phyloP scores from a whole-genome alignment of 2,797 vertebrate genomes.

The Sphaeramia orbicularis region DNA sequence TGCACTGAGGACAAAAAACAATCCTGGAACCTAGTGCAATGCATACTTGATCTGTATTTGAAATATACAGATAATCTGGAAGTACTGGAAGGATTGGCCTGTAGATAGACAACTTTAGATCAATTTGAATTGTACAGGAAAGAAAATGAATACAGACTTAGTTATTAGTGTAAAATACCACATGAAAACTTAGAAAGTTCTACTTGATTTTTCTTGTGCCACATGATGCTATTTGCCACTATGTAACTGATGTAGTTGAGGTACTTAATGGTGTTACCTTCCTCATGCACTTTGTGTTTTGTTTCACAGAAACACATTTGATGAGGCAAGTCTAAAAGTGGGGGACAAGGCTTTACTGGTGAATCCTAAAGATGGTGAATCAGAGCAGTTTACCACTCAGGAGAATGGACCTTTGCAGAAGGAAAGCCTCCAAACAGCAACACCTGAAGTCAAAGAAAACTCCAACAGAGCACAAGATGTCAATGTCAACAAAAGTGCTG shows the following conservation, averaged over 20 bases:
- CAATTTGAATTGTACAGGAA: too few species aligned
- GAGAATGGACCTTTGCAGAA: slow-evolving; percentile 66
- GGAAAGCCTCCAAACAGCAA: slow-evolving; percentile 18
- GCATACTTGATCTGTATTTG: too few species aligned
- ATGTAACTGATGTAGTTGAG: neutral
- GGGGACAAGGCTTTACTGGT: slow-evolving; percentile 11
- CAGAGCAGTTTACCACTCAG: slow-evolving; percentile 47
- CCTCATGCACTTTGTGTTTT: slow-evolving; percentile 27
- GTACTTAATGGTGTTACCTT: neutral
- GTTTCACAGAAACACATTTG: slow-evolving; percentile 42
- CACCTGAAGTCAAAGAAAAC: slow-evolving; percentile 24
- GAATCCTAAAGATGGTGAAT: slow-evolving; percentile 37
- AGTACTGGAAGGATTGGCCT: too few species aligned
- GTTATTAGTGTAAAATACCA: too few species aligned
- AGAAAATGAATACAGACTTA: too few species aligned
- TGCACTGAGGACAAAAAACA: too few species aligned
- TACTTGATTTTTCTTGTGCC: too few species aligned
- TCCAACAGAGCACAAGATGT: slow-evolving; percentile 26
- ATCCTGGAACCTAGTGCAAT: too few species aligned
- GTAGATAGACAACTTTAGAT: too few species aligned
- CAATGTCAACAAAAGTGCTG: neutral
- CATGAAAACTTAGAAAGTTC: too few species aligned
- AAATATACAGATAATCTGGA: too few species aligned
- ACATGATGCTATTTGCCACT: too few species aligned
- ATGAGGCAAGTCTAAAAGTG: slow-evolving; percentile 7